A percentile compares a stretch with the other conserved stretches of the same genome.
Conservation (phyloP, 2,797 vertebrate genomes). For the Myotis findleyi region DNA sequence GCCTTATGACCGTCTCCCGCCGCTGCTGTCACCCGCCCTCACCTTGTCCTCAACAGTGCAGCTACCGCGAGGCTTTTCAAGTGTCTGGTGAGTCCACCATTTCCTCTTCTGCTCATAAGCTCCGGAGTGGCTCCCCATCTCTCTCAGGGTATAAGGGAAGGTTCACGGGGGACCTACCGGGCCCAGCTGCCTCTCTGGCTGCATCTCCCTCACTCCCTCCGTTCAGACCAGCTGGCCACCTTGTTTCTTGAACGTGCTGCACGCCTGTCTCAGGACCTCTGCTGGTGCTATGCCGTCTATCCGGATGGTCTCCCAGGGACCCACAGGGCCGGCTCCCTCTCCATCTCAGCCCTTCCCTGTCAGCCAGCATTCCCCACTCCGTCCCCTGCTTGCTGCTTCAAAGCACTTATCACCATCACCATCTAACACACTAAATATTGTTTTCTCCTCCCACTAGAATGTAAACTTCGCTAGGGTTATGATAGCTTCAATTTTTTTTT, state of each 20-base stretch:
- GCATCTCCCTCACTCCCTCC: background rate
- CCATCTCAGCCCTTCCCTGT: background rate
- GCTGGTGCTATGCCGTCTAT: background rate
- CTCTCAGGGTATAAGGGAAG: background rate
- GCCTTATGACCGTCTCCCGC: background rate
- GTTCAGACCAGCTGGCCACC: background rate
- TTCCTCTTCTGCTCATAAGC: background rate
- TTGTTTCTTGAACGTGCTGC: background rate
- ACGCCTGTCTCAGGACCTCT: background rate
- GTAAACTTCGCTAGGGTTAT: background rate
- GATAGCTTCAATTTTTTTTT: background rate
- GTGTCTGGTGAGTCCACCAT: background rate
- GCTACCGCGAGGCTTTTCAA: background rate
- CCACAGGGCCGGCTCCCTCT: accelerated
- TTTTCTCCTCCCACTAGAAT: background rate
- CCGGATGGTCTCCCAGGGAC: background rate
- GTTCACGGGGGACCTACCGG: background rate
- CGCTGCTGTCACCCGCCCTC: background rate
- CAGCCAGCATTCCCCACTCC: background rate
- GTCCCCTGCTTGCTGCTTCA: background rate
- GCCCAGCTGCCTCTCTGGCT: no score
- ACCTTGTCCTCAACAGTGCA: background rate
- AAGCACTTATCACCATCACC: background rate
- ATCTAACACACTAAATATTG: background rate
- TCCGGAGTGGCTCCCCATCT: background rate